Base-by-base conservation (phyloP, 2,888 invertebrate species). In the Mellilla xanthometata region DNA sequence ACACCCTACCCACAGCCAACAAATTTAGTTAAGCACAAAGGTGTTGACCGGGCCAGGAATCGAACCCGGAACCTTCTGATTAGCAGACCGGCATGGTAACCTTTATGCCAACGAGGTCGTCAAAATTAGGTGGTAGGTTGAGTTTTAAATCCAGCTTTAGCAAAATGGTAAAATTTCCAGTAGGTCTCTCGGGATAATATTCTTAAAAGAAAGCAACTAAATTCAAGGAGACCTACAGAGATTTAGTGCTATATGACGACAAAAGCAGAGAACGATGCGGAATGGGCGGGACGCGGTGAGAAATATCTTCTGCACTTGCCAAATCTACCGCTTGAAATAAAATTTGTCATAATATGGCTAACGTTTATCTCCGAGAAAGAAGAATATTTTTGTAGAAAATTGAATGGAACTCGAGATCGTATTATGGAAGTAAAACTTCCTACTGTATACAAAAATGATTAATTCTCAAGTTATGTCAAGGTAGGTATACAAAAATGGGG, bases 201-300 rank as follows among this genome's bases (percentile, higher is more conserved):
- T 54, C 38, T 19, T 51, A 39, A 70, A 70, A 75, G 76, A 76
- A 76, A 73, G 74, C 73, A 70, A 72, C 69, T 72, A 68, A 72
- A 76, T 71, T 71, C 73, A 70, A 70, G 72, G 68, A 71, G 68
- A 71, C 68, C 70, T 67, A 56, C 69, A 58, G 74, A 79, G 79
- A 82, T 81, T 83, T 81, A 83, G 71, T 72, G 79, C 68, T 74
- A 60, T 72, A 69, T 74, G 76, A 76, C 67, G 76, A 78, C 79
- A 80, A 77, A 72, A 66, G 73, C 81, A 79, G 76, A 57, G 65
- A 63, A 54, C 60, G 71, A 65, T 63, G 66, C 67, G 66, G 62
- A 60, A 62, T 61, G 73, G 76, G 76, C 73, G 79, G 73, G 67
- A 50, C 68, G 59, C 47, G 52, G 62, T 60, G 61, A 68, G 64